phyloP scores from a whole-genome alignment of 1,140 invertebrate species.

The Drosophila watanabei region DNA sequence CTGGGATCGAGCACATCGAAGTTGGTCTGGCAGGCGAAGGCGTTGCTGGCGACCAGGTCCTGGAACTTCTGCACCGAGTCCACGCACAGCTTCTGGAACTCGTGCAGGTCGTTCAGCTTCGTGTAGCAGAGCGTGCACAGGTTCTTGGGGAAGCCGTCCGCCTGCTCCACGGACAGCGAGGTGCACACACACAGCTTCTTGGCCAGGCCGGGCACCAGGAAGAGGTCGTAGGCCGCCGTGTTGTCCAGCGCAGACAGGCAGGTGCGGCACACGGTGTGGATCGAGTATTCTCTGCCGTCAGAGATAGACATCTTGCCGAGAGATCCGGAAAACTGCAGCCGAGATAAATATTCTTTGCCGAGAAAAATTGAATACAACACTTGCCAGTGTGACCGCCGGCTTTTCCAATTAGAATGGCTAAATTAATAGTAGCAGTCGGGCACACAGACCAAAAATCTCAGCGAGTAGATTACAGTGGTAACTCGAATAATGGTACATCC shows the following conservation, averaged over 20 bases:
- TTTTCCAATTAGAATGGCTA: not conserved
- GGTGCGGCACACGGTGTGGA: conserved; percentile 78
- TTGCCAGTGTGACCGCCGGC: conserved; percentile 1
- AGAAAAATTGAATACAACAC: conserved; percentile 55
- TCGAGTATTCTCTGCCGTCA: conserved; percentile 73
- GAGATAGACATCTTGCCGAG: conserved; percentile 64
- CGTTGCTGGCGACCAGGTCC: conserved; percentile 74
- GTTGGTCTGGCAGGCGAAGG: conserved; percentile 48
- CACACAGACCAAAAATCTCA: not conserved
- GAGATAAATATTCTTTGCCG: conserved; percentile 31
- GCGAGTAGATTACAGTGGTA: conserved; percentile 1
- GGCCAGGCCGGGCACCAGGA: conserved; percentile 73
- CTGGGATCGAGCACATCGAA: conserved; percentile 62
- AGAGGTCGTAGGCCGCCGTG: conserved; percentile 69
- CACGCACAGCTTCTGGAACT: conserved; percentile 75
- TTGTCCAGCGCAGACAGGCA: conserved; percentile 69
- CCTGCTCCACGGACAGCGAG: conserved; percentile 72
- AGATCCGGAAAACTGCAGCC: conserved; percentile 19
- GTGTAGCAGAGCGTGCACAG: conserved; percentile 73
- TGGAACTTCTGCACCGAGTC: conserved; percentile 80
- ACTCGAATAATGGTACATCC: not conserved
- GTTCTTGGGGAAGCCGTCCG: conserved; percentile 80
- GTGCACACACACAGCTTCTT: conserved; percentile 80
- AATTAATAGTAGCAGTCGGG: not conserved
- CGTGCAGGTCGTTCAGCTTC: conserved; percentile 74